Evolutionary conservation across 2,888 invertebrate species (phyloP).

Genomic region (Drosophila trichaetosa): DNA sequence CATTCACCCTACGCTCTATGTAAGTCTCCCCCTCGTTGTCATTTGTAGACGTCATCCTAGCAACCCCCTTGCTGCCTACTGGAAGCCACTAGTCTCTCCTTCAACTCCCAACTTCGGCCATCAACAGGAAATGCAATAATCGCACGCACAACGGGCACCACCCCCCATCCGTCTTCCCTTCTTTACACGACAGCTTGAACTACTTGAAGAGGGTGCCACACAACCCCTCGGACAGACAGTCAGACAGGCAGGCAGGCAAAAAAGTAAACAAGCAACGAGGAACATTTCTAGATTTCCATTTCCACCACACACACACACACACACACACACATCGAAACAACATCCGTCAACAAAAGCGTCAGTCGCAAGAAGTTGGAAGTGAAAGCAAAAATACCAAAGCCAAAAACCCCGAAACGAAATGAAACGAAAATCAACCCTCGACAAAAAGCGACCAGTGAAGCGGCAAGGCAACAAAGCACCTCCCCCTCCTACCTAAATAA

Average conservation of each 20-base stretch:
- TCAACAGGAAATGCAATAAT: slow-evolving; percentile 71
- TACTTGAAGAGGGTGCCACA: slow-evolving; percentile 38
- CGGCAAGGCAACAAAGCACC: slow-evolving; percentile 41
- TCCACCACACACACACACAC: slow-evolving; percentile 17
- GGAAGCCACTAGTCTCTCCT: background rate
- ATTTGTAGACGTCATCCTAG: slow-evolving; percentile 35
- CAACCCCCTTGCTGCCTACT: slow-evolving; percentile 21
- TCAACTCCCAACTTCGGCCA: slow-evolving; percentile 18
- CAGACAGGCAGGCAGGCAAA: slow-evolving; percentile 3
- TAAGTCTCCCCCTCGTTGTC: slow-evolving; percentile 4
- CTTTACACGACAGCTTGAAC: slow-evolving; percentile 8
- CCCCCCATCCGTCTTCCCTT: background rate
- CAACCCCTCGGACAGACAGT: background rate
- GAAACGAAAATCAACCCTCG: slow-evolving; percentile 69
- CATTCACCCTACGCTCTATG: background rate
- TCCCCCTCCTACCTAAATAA: background rate
- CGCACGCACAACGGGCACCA: slow-evolving; percentile 62
- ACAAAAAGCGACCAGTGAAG: slow-evolving; percentile 28
- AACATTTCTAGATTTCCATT: slow-evolving; percentile 56
- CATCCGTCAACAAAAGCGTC: slow-evolving; percentile 73
- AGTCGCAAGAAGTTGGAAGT: slow-evolving; percentile 57
- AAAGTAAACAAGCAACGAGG: slow-evolving; percentile 50
- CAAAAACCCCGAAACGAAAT: slow-evolving; percentile 37
- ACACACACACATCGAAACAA: slow-evolving; percentile 17
- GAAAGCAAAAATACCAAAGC: slow-evolving; percentile 55